These are phyloP conservation scores for Cheilosia impressa DNA, from an alignment of 2,888 invertebrate genomes.

Conservation along the genomic window DNA sequence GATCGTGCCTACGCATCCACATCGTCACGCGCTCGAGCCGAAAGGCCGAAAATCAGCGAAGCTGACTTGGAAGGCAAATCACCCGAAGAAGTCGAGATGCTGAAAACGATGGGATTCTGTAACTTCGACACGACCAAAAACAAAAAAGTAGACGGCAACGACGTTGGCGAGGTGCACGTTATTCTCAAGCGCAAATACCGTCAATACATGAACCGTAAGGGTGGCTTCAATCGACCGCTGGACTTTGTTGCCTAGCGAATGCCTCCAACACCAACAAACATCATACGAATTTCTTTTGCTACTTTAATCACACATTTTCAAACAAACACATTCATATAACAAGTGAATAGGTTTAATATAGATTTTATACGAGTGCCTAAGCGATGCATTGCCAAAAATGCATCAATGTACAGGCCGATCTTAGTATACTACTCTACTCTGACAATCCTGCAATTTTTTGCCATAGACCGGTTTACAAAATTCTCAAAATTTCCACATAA, in stretches of 20 bases:
- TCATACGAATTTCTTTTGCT: slow-evolving; percentile 46
- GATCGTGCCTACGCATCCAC: slow-evolving; percentile 79
- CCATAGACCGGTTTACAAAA: slow-evolving; percentile 84
- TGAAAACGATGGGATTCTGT: slow-evolving; percentile 98
- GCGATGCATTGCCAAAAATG: slow-evolving; percentile 29
- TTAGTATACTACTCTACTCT: slow-evolving; percentile 60
- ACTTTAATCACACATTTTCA: slow-evolving; percentile 52
- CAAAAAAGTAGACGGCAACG: slow-evolving; percentile 97
- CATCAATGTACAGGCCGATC: slow-evolving; percentile 26
- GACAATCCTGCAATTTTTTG: slow-evolving; percentile 83
- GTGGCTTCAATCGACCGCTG: slow-evolving; percentile 98
- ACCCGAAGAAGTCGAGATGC: slow-evolving; percentile 96
- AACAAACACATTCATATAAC: slow-evolving; percentile 50
- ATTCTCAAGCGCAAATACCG: slow-evolving; percentile 98
- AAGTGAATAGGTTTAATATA: slow-evolving; percentile 71
- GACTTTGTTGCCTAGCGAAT: slow-evolving; percentile 93
- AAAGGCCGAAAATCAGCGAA: slow-evolving; percentile 89
- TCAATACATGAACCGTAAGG: slow-evolving; percentile 99
- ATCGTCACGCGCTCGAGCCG: slow-evolving; percentile 81
- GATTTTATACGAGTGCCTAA: slow-evolving; percentile 66
- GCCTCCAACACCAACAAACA: slow-evolving; percentile 3
- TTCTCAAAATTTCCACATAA: slow-evolving; percentile 82
- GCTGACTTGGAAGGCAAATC: slow-evolving; percentile 95
- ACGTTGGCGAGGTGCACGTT: slow-evolving; percentile 97
- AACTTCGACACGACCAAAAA: slow-evolving; percentile 98